A percentile compares a stretch with the other conserved stretches of the same genome.
Evolutionary conservation across 2,888 invertebrate genomes (phyloP).

Genomic region (Resseliella maxima): DNA sequence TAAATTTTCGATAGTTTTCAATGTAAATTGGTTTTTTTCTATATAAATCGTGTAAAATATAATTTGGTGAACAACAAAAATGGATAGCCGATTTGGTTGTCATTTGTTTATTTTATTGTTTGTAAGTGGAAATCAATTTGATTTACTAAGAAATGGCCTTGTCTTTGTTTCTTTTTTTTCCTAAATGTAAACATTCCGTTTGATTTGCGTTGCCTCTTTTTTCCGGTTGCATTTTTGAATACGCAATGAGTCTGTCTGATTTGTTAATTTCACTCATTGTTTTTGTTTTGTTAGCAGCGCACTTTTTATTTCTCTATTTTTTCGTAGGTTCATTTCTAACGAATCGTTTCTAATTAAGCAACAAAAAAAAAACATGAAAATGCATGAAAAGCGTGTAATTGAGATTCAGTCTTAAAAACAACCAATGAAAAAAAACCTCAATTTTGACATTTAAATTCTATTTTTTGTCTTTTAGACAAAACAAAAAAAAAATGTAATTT

Average conservation of each 20-base stretch:
- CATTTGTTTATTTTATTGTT: conserved; percentile 26
- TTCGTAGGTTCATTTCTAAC: neutral
- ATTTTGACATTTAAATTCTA: neutral
- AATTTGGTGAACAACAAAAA: neutral
- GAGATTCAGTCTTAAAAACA: neutral
- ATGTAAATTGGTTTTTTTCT: neutral
- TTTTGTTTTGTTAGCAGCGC: neutral
- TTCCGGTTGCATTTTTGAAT: neutral
- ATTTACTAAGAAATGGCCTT: conserved; percentile 25
- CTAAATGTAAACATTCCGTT: neutral
- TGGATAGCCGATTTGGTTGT: conserved; percentile 20
- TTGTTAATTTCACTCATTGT: conserved; percentile 44
- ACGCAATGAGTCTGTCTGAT: conserved; percentile 6
- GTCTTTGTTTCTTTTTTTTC: neutral
- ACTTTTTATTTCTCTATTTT: neutral
- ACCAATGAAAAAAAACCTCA: neutral
- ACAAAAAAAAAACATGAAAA: neutral
- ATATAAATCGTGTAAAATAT: neutral
- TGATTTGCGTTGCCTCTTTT: neutral
- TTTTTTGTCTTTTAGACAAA: neutral
- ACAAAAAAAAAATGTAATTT: too few species aligned
- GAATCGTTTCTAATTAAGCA: neutral
- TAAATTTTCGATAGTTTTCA: neutral
- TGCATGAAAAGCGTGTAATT: neutral
- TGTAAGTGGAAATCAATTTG: conserved; percentile 36